Evolutionary conservation across 2,888 invertebrate species (phyloP), one percentile per base, ranked within the genome.

Genomic region (Hyles lineata): DNA sequence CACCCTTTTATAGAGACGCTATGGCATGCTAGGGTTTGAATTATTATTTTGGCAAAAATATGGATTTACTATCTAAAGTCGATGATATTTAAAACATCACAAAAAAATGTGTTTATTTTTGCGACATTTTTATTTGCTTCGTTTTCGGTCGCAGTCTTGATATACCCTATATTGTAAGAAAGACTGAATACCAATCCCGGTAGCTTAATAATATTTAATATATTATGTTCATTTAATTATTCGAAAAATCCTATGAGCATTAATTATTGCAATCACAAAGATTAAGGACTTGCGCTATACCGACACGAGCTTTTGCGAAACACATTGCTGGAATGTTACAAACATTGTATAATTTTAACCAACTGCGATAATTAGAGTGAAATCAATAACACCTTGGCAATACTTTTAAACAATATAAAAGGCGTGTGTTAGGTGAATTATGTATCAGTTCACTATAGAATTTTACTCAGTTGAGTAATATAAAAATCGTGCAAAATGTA

Each of bases 301-400:
- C 62, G 79, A 25, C 60, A 78, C n/a, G 79, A 80, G 25, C 75
- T 79, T 72, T 82, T 80, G 75, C 75, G 75, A 32, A 73, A 78
- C 29, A 78, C 77, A 73, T 76, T 78, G 32, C 77, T 77, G 59
- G 73, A 86, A 91, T 78, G 89, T 70, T 72, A 72, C 35, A 50
- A 73, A 71, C 50, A 43, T 62, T 73, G 52, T 70, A 70, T 73
- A 73, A 55, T 70, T 63, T 70, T 70, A 70, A 67, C 61, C 32
- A 29, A 43, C 29, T 69, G 71, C 15, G 21, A 58, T 70, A 73
- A 73, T 73, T 73, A 73, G 70, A 73, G 62, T 70, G 73, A 73
- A 73, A 73, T 70, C 32, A 19, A 73, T 58, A 72, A 35, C 43
- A 25, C 70, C 70, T 73, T 62, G 62, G 62, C 35, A 70, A 70